Evolutionary conservation across 2,113 vertebrate species (phyloP).

Genomic region (Ammodytes dubius): DNA sequence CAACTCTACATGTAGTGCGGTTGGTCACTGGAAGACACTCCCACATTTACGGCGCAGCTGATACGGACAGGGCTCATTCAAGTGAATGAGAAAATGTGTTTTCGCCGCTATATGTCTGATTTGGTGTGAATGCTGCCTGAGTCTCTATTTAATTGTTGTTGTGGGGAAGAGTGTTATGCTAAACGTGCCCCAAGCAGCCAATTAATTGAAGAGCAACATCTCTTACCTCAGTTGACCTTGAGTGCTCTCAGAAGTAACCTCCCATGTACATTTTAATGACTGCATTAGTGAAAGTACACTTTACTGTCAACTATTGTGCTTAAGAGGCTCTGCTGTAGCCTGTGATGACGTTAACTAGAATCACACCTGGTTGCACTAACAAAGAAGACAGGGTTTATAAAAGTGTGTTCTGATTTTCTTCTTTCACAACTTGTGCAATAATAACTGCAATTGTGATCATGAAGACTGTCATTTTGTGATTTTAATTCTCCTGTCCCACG

Average conservation of each 20-base stretch:
- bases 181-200: conserved; percentile 18
- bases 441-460: not conserved
- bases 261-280: conserved; percentile 43
- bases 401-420: not conserved
- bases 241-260: conserved; percentile 43
- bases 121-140: no score
- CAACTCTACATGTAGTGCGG: no score
- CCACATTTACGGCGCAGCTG: no score
- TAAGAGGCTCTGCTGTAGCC: conserved; percentile 63
- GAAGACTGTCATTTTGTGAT: conserved; percentile 12
- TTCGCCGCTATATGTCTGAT: no score
- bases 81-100: no score
- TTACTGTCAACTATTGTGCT: conserved; percentile 64
- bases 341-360: conserved; percentile 33
- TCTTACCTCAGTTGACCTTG: conserved; percentile 31
- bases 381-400: not conserved
- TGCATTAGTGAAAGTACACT: conserved; percentile 59
- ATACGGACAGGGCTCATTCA: no score
- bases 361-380: conserved; percentile 33
- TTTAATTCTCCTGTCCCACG: conserved; percentile 7
- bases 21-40: no score
- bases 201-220: conserved; percentile 43
- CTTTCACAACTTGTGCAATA: not conserved
- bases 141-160: not conserved
- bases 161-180: not conserved